phyloP scores from a whole-genome alignment of 2,797 vertebrate genomes.

The Notolabrus celidotus region DNA sequence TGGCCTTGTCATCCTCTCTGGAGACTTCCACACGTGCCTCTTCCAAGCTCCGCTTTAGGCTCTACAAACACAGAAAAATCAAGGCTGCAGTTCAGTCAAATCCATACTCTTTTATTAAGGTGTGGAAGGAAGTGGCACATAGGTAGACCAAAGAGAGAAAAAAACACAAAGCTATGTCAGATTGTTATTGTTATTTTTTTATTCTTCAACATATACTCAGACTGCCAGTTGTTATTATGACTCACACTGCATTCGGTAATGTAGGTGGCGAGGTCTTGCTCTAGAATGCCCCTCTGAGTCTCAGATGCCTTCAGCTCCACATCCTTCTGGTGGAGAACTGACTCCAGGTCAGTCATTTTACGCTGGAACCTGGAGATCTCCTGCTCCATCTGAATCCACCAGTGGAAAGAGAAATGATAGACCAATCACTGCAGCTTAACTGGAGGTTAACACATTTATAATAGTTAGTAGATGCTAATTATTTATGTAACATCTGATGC shows the following conservation, averaged over 20 bases:
- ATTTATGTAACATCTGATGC: background rate
- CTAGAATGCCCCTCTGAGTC: constrained; percentile 96
- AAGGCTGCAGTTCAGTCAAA: constrained; percentile 19
- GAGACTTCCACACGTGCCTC: constrained; percentile 98
- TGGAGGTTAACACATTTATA: background rate
- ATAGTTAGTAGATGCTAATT: background rate
- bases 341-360: constrained; percentile 99
- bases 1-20: constrained; percentile 98
- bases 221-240: constrained; percentile 39
- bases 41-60: constrained; percentile 98
- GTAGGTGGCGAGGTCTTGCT: constrained; percentile 99
- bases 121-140: background rate
- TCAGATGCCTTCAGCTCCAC: constrained; percentile 99
- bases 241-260: constrained; percentile 99
- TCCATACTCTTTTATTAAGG: background rate
- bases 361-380: constrained; percentile 99
- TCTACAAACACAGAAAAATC: constrained; percentile 84
- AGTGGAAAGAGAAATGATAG: constrained; percentile 9
- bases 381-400: constrained; percentile 93
- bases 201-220: constrained; percentile 13
- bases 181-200: background rate
- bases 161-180: background rate
- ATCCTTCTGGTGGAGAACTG: constrained; percentile 99
- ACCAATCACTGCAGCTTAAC: background rate
- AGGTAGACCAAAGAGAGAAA: constrained; percentile 3